A percentile compares a stretch with the other conserved stretches of the same genome.
Conservation (phyloP, 2,888 invertebrate genomes). For the Caenorhabditis wallacei region DNA sequence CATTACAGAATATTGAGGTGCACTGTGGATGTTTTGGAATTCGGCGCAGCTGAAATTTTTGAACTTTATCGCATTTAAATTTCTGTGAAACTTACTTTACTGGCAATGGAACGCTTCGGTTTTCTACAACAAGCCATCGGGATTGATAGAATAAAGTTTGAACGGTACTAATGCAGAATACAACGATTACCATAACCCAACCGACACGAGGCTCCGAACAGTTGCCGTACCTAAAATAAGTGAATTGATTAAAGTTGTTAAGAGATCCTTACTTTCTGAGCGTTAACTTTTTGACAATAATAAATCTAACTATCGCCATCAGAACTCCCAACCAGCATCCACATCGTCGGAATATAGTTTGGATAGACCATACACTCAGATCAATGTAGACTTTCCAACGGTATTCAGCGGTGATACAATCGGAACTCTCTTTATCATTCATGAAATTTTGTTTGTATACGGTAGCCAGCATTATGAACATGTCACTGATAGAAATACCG, state of each 20-base stretch:
- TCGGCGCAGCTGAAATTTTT: constrained; percentile 28
- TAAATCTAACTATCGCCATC: constrained; percentile 39
- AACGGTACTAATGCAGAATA: constrained; percentile 10
- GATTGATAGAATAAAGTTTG: constrained; percentile 9
- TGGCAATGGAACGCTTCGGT: constrained; percentile 21
- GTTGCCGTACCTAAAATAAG: not conserved
- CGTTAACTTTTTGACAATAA: constrained; percentile 15
- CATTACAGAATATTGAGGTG: constrained; percentile 8
- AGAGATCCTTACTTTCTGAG: not conserved
- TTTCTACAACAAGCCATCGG: constrained; percentile 14
- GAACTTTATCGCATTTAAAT: too few relatives aligned
- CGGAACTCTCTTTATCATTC: constrained; percentile 20
- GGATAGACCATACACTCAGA: constrained; percentile 8
- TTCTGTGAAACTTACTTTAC: constrained; percentile 5
- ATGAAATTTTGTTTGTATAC: constrained; percentile 34
- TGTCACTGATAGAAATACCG: constrained; percentile 22
- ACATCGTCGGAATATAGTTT: constrained; percentile 26
- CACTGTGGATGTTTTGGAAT: constrained; percentile 25
- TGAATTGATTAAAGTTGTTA: too few relatives aligned
- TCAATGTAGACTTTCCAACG: constrained; percentile 23
- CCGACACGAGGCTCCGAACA: not conserved
- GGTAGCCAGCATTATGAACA: constrained; percentile 8
- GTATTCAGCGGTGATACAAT: constrained; percentile 24
- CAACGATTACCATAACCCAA: not conserved
- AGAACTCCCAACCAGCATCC: constrained; percentile 33